phyloP scores from a whole-genome alignment of 1,140 invertebrate species.

The Panonychus citri region DNA sequence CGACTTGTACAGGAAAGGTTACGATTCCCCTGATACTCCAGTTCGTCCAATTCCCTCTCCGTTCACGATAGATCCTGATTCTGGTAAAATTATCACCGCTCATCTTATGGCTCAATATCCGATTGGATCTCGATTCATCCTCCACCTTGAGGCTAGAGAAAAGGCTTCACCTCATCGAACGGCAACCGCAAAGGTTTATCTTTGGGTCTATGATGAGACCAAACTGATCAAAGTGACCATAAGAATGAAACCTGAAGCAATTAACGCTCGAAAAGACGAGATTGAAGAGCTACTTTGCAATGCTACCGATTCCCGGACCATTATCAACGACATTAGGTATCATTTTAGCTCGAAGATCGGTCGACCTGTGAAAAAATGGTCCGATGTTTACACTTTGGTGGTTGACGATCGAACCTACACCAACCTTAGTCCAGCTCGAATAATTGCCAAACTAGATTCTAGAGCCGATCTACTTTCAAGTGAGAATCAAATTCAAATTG shows the following conservation, averaged over 20 bases:
- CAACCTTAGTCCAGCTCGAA: neutral
- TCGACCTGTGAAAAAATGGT: neutral
- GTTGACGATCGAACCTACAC: neutral
- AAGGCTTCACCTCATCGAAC: neutral
- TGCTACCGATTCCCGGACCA: neutral
- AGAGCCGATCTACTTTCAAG: neutral
- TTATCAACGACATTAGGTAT: neutral
- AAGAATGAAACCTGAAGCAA: neutral
- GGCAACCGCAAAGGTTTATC: neutral
- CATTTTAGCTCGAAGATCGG: neutral
- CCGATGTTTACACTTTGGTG: neutral
- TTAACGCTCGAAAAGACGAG: neutral
- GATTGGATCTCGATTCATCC: neutral
- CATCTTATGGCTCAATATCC: conserved; percentile 4
- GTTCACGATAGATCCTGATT: conserved; percentile 51
- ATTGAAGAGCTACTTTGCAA: neutral
- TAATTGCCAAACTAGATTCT: neutral
- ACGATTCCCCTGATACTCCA: conserved; percentile 18
- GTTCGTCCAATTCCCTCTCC: conserved; percentile 2
- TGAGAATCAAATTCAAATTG: neutral
- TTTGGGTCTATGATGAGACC: neutral
- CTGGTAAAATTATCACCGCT: conserved; percentile 59
- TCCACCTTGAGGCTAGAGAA: neutral
- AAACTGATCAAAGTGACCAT: conserved; percentile 1
- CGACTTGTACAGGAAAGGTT: conserved; percentile 1